phyloP scores from a whole-genome alignment of 2,113 vertebrate genomes.

The Calyptomena viridis region DNA sequence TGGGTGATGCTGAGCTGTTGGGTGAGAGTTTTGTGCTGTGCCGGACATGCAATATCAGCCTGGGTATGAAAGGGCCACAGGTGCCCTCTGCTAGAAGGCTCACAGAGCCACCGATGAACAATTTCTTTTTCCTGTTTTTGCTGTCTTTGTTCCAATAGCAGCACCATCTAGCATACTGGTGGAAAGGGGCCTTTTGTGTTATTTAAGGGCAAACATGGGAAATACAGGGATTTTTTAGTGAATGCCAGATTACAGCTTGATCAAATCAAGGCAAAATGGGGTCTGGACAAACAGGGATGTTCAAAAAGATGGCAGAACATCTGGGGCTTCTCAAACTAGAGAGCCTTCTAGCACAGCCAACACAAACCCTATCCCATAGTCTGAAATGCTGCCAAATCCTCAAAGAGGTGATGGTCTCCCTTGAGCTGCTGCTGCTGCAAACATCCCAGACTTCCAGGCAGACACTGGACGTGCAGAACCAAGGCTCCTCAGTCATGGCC shows the following conservation, averaged over 20 bases:
- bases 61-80: rapidly evolving
- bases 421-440: not conserved
- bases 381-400: not conserved
- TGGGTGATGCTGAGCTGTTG: not conserved
- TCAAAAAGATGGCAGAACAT: not conserved
- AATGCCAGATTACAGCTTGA: not conserved
- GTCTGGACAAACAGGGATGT: not conserved
- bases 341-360: not conserved
- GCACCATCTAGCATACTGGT: not conserved
- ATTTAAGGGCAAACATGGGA: not conserved
- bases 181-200: not conserved
- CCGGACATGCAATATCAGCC: not conserved
- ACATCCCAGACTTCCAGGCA: not conserved
- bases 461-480: not conserved
- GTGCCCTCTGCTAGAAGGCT: not conserved
- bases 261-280: not conserved
- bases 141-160: not conserved
- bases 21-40: not conserved
- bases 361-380: not conserved
- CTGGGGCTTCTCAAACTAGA: not conserved
- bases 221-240: not conserved
- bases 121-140: not conserved
- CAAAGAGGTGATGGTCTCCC: not conserved
- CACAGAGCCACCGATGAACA: not conserved
- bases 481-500: rapidly evolving